Evolutionary conservation across 2,797 vertebrate species (phyloP).

Genomic region (Enteromius fasciolatus): DNA sequence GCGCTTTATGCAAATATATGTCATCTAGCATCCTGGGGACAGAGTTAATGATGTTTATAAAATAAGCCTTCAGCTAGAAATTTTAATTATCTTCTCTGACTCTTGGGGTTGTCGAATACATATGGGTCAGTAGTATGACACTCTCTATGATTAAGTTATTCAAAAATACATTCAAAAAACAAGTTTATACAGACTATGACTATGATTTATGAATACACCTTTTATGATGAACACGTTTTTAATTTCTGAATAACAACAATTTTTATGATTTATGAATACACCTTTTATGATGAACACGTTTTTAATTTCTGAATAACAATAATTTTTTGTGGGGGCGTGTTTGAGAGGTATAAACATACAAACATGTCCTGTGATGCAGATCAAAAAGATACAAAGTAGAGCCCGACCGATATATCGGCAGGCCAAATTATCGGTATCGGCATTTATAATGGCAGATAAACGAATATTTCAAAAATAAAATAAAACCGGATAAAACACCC

Average conservation of each 20-base stretch:
- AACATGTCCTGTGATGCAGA: no score
- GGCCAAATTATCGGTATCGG: no score
- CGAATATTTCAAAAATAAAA: no score
- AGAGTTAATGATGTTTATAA: slow-evolving; percentile 59
- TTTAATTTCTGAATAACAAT: background rate
- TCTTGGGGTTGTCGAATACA: slow-evolving; percentile 23
- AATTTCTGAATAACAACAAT: background rate
- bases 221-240: background rate
- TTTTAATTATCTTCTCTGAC: slow-evolving; percentile 67
- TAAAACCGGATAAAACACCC: no score
- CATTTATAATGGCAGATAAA: no score
- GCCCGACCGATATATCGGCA: no score
- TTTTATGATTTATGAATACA: slow-evolving; percentile 11
- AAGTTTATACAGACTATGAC: background rate
- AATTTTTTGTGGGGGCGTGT: background rate
- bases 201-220: slow-evolving; percentile 8
- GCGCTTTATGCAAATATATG: slow-evolving; percentile 67
- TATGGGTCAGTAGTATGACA: slow-evolving; percentile 20
- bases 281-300: background rate
- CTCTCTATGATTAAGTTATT: background rate
- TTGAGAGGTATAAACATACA: background rate
- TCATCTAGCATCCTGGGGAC: slow-evolving; percentile 63
- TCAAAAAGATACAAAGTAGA: no score
- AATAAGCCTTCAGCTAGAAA: slow-evolving; percentile 59
- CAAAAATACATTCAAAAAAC: background rate